Conservation (phyloP, 2,888 invertebrate genomes). For the Phortica okadai region DNA sequence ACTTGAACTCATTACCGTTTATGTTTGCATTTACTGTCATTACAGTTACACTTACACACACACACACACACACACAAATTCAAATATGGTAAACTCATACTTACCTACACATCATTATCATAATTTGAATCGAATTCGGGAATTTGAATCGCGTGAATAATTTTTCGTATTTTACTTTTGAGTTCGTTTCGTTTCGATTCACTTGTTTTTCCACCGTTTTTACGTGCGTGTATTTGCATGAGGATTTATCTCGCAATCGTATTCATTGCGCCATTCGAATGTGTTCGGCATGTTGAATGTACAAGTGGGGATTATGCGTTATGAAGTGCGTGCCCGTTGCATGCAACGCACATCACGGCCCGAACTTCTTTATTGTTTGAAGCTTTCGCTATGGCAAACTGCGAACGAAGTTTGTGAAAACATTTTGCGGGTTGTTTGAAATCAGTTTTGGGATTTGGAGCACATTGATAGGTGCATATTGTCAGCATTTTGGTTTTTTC, state of each 20-base stretch:
- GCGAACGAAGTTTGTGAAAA: not conserved
- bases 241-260: not conserved
- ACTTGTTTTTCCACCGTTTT: slow-evolving; percentile 7
- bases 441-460: not conserved
- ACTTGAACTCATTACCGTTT: slow-evolving; percentile 23
- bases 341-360: not conserved
- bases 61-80: not conserved
- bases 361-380: not conserved
- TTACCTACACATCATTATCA: slow-evolving; percentile 58
- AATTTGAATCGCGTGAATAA: not conserved
- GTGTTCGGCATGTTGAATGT: slow-evolving; percentile 33
- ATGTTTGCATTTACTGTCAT: not conserved
- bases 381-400: not conserved
- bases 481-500: no score
- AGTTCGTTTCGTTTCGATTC: not conserved
- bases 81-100: not conserved
- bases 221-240: not conserved
- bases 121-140: slow-evolving; percentile 61
- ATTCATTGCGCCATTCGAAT: not conserved
- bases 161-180: slow-evolving; percentile 19
- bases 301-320: slow-evolving; percentile 22
- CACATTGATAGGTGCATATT: no score
- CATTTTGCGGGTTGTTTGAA: not conserved
- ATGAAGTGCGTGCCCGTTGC: slow-evolving; percentile 21
- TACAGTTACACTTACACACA: not conserved